Conservation (phyloP, 2,113 vertebrate genomes). For the Paralichthys olivaceus region DNA sequence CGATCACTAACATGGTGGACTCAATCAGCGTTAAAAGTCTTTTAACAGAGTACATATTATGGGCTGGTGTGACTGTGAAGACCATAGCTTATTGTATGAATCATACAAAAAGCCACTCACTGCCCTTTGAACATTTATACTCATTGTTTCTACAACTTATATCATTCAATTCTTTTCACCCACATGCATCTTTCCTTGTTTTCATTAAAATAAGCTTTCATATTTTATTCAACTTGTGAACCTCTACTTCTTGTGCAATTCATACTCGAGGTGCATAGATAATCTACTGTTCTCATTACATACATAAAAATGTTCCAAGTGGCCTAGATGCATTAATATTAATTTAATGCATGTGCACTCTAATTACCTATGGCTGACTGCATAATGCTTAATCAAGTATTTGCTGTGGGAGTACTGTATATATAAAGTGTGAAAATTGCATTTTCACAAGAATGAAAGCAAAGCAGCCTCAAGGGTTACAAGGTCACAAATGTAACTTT, state of each 20-base stretch:
- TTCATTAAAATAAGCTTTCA: not conserved
- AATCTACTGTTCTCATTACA: not conserved
- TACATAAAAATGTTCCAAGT: not conserved
- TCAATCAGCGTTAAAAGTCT: no score
- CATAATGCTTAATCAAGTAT: conserved; percentile 17
- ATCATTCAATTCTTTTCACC: not conserved
- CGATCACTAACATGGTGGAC: no score
- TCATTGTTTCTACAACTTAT: not conserved
- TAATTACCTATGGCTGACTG: conserved; percentile 30
- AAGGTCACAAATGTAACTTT: not conserved
- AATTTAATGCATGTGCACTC: conserved; percentile 23
- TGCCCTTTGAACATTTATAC: no score
- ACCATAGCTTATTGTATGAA: no score
- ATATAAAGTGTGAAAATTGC: conserved; percentile 4
- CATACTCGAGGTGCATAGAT: not conserved
- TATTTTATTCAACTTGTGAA: not conserved
- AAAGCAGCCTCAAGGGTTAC: conserved; percentile 2
- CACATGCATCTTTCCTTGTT: no score
- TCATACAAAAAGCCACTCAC: no score
- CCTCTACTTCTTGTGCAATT: not conserved
- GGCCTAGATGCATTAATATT: not conserved
- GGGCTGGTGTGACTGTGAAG: no score
- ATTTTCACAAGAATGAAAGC: conserved; percentile 1
- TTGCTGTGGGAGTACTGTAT: not conserved
- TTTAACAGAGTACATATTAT: no score